Evolutionary conservation across 2,797 vertebrate genomes (phyloP).

Genomic region (Galago senegalensis): DNA sequence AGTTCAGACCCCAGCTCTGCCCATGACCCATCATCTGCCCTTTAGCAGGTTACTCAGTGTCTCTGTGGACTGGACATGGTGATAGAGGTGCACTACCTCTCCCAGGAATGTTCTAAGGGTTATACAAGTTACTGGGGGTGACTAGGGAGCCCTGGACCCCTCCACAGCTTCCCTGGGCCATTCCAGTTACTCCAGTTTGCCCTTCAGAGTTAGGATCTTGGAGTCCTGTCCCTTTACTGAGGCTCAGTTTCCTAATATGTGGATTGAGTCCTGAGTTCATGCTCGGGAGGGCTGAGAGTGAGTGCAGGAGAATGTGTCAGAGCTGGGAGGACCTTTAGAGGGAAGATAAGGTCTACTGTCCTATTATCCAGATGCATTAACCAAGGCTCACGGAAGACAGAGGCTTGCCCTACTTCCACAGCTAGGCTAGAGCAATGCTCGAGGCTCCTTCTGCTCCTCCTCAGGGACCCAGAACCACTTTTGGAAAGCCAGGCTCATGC

Average conservation of each 20-base stretch:
- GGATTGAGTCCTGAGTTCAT: background rate
- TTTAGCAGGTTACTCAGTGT: background rate
- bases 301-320: background rate
- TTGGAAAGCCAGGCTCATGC: background rate
- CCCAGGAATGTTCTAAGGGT: background rate
- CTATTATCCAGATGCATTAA: background rate
- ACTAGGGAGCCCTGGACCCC: background rate
- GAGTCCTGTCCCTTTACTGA: background rate
- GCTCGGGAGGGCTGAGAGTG: background rate
- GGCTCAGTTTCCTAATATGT: background rate
- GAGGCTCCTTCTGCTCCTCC: background rate
- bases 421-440: background rate
- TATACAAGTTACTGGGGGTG: no score
- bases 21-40: background rate
- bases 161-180: background rate
- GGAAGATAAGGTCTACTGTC: background rate
- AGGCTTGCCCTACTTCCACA: background rate
- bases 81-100: fast-evolving
- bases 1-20: background rate
- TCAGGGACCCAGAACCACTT: background rate
- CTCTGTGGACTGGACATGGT: background rate
- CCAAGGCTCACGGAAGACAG: background rate
- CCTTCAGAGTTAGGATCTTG: background rate
- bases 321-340: background rate
- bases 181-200: background rate